A percentile compares a stretch with the other conserved stretches of the same genome.
Evolutionary conservation across 1,140 invertebrate genomes (phyloP).

Genomic region (Sinella curviseta): DNA sequence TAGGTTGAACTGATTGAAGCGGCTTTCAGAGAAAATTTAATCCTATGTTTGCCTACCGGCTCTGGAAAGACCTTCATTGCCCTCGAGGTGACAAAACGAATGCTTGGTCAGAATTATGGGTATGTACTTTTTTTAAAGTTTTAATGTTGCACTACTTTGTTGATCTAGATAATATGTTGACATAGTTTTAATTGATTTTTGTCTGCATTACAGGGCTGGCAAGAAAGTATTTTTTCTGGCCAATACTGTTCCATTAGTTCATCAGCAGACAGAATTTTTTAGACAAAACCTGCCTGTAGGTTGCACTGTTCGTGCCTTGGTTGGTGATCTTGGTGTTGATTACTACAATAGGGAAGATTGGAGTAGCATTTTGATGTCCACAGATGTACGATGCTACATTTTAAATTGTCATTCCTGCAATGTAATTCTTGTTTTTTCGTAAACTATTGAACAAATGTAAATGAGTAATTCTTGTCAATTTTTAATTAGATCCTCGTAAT

Average conservation of each 20-base stretch:
- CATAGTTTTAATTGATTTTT: background rate
- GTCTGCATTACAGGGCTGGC: conserved; percentile 4
- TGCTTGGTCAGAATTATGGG: conserved; percentile 54
- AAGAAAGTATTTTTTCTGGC: conserved; percentile 66
- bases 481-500: conserved; percentile 62
- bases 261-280: conserved; percentile 74
- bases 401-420: background rate
- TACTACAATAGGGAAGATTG: conserved; percentile 68
- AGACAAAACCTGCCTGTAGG: conserved; percentile 61
- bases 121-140: no score
- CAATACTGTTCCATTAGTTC: conserved; percentile 76
- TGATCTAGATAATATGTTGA: conserved; percentile 58
- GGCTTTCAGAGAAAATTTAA: conserved; percentile 73
- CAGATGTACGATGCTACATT: conserved; percentile 66
- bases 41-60: conserved; percentile 87
- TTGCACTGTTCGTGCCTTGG: conserved; percentile 30
- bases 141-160: no score
- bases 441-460: background rate
- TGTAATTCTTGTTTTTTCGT: background rate
- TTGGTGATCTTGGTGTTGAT: conserved; percentile 64
- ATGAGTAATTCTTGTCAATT: no score
- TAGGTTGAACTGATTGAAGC: conserved; percentile 78
- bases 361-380: conserved; percentile 63
- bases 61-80: conserved; percentile 92
- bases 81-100: conserved; percentile 72